Conservation (phyloP, 2,888 invertebrate genomes). For the Chrysolina americana region DNA sequence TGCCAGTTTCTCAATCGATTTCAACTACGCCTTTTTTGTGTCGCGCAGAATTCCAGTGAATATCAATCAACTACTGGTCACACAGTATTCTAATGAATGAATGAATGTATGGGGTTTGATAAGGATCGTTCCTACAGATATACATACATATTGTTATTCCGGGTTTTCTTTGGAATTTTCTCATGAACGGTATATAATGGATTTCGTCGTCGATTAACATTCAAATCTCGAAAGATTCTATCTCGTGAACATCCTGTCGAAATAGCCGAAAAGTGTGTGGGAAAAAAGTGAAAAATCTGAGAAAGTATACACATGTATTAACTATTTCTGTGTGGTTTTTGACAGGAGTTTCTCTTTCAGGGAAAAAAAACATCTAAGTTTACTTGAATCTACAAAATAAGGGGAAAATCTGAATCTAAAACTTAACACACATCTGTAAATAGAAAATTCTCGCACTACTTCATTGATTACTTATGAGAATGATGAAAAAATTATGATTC, state of each 20-base stretch:
- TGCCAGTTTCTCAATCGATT: background rate
- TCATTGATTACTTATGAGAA: no score
- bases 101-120: background rate
- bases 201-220: background rate
- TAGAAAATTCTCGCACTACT: no score
- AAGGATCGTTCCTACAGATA: background rate
- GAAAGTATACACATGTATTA: background rate
- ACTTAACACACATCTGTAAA: no score
- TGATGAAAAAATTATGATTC: no score
- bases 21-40: background rate
- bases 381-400: no score
- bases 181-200: conserved; percentile 8
- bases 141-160: conserved; percentile 1
- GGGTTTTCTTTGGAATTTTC: conserved; percentile 13
- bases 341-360: no score
- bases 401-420: no score
- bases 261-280: conserved; percentile 1
- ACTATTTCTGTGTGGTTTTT: background rate
- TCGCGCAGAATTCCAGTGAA: background rate
- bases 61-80: conserved; percentile 5
- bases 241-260: conserved; percentile 1
- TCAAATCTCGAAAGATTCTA: conserved; percentile 7
- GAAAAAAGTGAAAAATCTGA: background rate
- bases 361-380: no score
- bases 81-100: background rate